phyloP scores from a whole-genome alignment of 1,140 invertebrate genomes.

The Heliconius nattereri region DNA sequence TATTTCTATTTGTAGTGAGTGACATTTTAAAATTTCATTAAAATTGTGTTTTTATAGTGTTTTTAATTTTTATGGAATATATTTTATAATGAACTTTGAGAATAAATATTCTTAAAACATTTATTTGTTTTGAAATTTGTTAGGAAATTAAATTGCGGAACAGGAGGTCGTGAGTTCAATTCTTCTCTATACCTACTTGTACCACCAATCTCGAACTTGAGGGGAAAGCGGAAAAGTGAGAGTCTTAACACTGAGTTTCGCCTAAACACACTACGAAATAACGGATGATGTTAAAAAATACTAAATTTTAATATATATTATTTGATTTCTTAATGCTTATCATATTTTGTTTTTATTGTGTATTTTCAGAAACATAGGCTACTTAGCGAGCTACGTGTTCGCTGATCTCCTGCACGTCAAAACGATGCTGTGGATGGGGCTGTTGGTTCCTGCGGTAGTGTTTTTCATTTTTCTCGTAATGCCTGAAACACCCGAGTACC shows the following conservation, averaged over 20 bases:
- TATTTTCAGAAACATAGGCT: conserved; percentile 73
- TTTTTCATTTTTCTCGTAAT: conserved; percentile 77
- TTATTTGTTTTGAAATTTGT: too few relatives aligned
- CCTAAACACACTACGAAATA: neutral
- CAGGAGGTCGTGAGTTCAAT: too few relatives aligned
- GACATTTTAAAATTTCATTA: neutral
- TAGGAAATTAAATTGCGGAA: too few relatives aligned
- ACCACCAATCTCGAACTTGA: neutral
- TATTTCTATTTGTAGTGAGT: neutral
- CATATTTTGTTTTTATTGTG: neutral
- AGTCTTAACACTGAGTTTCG: neutral
- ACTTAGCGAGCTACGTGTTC: conserved; percentile 76
- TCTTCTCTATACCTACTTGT: neutral
- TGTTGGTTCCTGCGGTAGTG: conserved; percentile 68
- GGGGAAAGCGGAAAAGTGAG: neutral
- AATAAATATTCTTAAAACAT: too few relatives aligned
- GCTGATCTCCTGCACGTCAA: conserved; percentile 74
- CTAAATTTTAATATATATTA: too few relatives aligned
- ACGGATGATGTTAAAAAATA: too few relatives aligned
- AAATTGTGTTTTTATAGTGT: neutral
- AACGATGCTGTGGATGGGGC: conserved; percentile 74
- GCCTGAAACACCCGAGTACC: conserved; percentile 80
- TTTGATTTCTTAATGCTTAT: neutral
- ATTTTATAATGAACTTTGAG: too few relatives aligned
- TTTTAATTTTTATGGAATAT: too few relatives aligned